These are phyloP conservation scores for Ennomos erosarius DNA, from an alignment of 2,888 invertebrate species.

Conservation along the genomic window DNA sequence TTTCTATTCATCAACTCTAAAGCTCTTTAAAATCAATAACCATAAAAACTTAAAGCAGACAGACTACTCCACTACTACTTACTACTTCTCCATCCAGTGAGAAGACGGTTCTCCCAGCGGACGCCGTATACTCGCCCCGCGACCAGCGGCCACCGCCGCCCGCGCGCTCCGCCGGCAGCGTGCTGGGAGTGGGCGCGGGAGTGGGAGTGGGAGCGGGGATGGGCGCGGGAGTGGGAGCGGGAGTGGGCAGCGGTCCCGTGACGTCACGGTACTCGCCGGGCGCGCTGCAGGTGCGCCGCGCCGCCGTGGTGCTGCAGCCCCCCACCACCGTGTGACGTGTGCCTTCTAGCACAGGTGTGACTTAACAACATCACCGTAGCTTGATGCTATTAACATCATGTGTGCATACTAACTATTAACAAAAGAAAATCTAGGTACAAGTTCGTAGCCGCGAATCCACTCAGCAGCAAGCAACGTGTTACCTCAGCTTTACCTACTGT, in stretches of 20 bases:
- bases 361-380: slow-evolving; percentile 2
- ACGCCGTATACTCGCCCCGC: slow-evolving; percentile 89
- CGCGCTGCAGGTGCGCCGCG: slow-evolving; percentile 95
- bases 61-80: not conserved
- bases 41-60: not conserved
- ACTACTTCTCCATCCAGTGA: slow-evolving; percentile 54
- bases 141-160: slow-evolving; percentile 74
- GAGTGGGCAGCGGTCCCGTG: slow-evolving; percentile 84
- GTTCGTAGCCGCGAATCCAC: too few species aligned
- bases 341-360: slow-evolving; percentile 57
- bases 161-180: slow-evolving; percentile 77
- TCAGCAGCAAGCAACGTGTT: too few species aligned
- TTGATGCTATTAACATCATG: slow-evolving; percentile 5
- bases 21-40: slow-evolving; percentile 1
- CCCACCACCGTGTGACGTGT: slow-evolving; percentile 89
- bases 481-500: too few species aligned
- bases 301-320: slow-evolving; percentile 94
- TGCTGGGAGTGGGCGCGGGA: slow-evolving; percentile 88
- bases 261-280: slow-evolving; percentile 88
- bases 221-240: slow-evolving; percentile 85
- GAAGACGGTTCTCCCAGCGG: slow-evolving; percentile 88
- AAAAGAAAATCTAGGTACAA: too few species aligned
- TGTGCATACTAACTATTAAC: slow-evolving; percentile 5
- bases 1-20: too few species aligned
- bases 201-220: slow-evolving; percentile 89